Percentiles rank a stretch among this genome's conserved stretches.
These are phyloP conservation scores for Pelecanus crispus DNA, from an alignment of 2,113 vertebrate species.

Conservation along the genomic window DNA sequence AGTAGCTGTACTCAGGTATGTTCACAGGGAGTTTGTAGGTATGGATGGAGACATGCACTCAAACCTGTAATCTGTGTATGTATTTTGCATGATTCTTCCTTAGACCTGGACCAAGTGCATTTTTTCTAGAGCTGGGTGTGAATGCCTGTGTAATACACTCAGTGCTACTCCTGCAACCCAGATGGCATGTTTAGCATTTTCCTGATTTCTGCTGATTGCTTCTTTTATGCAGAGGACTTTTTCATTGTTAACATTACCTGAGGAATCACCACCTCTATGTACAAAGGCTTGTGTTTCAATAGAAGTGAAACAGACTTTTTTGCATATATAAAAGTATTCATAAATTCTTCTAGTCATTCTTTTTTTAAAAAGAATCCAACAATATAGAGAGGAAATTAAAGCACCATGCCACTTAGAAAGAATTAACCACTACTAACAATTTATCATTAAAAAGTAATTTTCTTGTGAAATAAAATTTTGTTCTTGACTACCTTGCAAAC, in stretches of 20 bases:
- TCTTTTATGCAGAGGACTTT: neutral
- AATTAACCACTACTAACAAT: neutral
- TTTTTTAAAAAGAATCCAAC: neutral
- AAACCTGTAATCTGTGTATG: neutral
- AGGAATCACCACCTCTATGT: neutral
- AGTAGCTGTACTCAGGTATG: neutral
- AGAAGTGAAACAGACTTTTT: neutral
- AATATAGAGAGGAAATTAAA: neutral
- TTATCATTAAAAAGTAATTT: neutral
- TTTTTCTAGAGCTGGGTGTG: neutral
- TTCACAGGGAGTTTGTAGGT: neutral
- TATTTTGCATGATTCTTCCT: neutral
- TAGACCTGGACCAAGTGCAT: fast-evolving
- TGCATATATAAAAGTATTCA: neutral
- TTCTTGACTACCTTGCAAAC: neutral
- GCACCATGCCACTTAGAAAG: neutral
- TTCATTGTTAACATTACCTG: neutral
- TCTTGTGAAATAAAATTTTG: neutral
- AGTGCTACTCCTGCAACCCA: neutral
- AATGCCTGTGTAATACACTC: neutral
- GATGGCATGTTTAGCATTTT: neutral
- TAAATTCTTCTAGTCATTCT: neutral
- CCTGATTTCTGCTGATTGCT: neutral
- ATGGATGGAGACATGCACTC: neutral
- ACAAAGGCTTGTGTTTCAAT: neutral